Percentiles rank a stretch among this genome's conserved stretches.
phyloP scores from a whole-genome alignment of 1,140 invertebrate genomes.

The Atopsyche davidsoni region DNA sequence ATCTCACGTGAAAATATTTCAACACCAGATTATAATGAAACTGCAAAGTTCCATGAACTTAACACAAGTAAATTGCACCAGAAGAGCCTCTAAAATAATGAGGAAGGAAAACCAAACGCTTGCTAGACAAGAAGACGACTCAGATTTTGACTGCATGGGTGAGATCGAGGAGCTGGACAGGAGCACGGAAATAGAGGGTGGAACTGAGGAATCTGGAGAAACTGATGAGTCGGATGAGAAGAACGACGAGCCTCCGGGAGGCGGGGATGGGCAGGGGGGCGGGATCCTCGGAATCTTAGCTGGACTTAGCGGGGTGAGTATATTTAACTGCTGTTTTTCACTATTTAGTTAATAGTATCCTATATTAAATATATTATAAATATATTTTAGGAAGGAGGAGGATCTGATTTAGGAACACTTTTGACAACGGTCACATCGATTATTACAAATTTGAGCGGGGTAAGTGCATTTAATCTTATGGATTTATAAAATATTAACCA shows the following conservation, averaged over 20 bases:
- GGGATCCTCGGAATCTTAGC: conserved; percentile 40
- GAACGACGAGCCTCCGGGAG: conserved; percentile 30
- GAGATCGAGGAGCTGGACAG: too few species aligned
- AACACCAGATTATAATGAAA: too few species aligned
- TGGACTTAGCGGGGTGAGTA: conserved; percentile 41
- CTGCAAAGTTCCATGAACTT: neutral
- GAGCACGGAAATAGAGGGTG: neutral
- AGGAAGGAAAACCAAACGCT: neutral
- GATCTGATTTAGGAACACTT: conserved; percentile 27
- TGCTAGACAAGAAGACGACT: neutral
- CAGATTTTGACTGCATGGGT: too few species aligned
- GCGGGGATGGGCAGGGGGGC: conserved; percentile 30
- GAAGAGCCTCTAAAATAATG: neutral
- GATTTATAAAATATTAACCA: too few species aligned
- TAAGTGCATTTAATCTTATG: too few species aligned
- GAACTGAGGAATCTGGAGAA: conserved; percentile 3
- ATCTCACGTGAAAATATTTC: too few species aligned
- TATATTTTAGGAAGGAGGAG: conserved; percentile 23
- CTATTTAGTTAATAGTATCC: neutral
- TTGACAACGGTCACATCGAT: conserved; percentile 23
- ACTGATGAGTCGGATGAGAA: conserved; percentile 1
- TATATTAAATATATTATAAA: conserved; percentile 4
- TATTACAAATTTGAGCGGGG: conserved; percentile 41
- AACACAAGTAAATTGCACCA: neutral
- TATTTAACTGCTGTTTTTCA: neutral